Conservation (phyloP, 2,888 invertebrate genomes). For the Oxytorus armatus region DNA sequence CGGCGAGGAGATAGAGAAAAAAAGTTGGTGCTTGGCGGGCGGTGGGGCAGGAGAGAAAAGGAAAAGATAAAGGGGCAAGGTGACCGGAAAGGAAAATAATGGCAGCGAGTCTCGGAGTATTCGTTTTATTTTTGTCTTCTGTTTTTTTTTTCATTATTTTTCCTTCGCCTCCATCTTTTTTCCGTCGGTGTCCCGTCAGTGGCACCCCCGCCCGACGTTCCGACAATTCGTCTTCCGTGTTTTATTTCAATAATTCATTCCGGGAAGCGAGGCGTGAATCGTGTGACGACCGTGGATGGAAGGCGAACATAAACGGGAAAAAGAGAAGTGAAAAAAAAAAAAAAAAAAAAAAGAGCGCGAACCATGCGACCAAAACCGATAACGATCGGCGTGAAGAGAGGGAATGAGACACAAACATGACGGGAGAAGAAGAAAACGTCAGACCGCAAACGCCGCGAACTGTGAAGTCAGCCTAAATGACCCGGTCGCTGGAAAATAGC, state of each 20-base stretch:
- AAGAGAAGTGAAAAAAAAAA: slow-evolving; percentile 30
- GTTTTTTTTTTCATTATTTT: not conserved
- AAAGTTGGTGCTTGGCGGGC: slow-evolving; percentile 11
- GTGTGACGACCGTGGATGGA: slow-evolving; percentile 46
- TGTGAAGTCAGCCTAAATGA: slow-evolving; percentile 68
- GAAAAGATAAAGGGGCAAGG: slow-evolving; percentile 14
- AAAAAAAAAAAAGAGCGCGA: slow-evolving; percentile 45
- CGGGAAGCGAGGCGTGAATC: slow-evolving; percentile 63
- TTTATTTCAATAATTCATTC: slow-evolving; percentile 67
- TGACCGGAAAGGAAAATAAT: slow-evolving; percentile 64
- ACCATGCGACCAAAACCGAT: slow-evolving; percentile 65
- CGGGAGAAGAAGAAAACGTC: slow-evolving; percentile 32
- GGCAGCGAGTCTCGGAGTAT: slow-evolving; percentile 19
- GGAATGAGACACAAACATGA: not conserved
- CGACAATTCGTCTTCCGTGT: slow-evolving; percentile 61
- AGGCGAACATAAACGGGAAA: slow-evolving; percentile 18
- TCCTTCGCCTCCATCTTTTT: slow-evolving; percentile 22
- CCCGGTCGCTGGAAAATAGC: slow-evolving; percentile 66
- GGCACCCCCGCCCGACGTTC: slow-evolving; percentile 8
- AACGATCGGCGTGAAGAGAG: slow-evolving; percentile 58
- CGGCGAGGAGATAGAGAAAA: slow-evolving; percentile 43
- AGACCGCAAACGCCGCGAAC: slow-evolving; percentile 64
- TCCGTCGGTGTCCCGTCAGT: slow-evolving; percentile 34
- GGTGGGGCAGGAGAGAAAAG: not conserved
- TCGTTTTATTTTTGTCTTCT: not conserved